phyloP scores from a whole-genome alignment of 2,797 vertebrate species.

The Urocyon cinereoargenteus region DNA sequence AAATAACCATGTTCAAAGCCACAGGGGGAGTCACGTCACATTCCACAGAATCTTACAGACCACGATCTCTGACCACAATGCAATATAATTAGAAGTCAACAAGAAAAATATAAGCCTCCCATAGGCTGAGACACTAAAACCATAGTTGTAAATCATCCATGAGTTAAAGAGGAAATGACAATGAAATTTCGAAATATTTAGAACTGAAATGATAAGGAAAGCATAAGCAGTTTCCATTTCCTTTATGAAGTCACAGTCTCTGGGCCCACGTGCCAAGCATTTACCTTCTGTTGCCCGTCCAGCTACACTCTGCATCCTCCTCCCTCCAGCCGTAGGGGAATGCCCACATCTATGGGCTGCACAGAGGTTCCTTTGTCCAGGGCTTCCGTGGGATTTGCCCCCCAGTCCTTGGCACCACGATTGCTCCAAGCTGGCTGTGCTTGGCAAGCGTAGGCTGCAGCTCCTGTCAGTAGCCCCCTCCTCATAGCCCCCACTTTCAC shows the following conservation, averaged over 20 bases:
- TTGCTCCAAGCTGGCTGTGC: neutral
- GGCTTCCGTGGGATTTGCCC: neutral
- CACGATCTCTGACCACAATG: slow-evolving; percentile 59
- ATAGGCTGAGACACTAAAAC: slow-evolving; percentile 60
- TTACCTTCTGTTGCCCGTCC: neutral
- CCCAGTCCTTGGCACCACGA: neutral
- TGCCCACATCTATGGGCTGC: neutral
- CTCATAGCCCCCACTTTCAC: neutral
- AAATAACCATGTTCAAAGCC: slow-evolving; percentile 76
- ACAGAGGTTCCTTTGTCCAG: neutral
- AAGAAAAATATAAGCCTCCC: slow-evolving; percentile 68
- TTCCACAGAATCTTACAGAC: slow-evolving; percentile 70
- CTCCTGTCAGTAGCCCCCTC: neutral
- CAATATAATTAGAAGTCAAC: slow-evolving; percentile 69
- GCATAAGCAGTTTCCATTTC: slow-evolving; percentile 59
- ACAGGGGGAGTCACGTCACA: slow-evolving; percentile 70
- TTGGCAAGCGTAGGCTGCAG: neutral
- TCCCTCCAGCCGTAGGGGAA: neutral
- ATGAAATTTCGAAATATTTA: slow-evolving; percentile 52
- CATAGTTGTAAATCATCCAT: slow-evolving; percentile 61
- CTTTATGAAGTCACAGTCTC: slow-evolving; percentile 16
- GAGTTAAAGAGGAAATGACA: slow-evolving; percentile 66
- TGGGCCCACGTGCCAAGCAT: neutral
- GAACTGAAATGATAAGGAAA: slow-evolving; percentile 62
- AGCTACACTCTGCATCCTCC: neutral